Evolutionary conservation across 2,888 invertebrate genomes (phyloP).

Genomic region (Augiades crinisus): DNA sequence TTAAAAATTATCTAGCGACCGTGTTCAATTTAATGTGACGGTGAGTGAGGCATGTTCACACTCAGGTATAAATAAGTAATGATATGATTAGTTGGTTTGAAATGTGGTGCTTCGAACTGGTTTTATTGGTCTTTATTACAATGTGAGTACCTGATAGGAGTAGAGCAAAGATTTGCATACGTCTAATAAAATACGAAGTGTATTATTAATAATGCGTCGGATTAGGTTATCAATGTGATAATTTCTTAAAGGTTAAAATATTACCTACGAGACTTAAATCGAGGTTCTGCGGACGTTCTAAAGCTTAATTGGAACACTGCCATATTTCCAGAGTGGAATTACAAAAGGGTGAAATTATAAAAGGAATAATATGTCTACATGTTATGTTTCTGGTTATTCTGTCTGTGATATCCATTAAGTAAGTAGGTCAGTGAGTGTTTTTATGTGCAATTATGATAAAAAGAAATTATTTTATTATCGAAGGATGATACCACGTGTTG

Average conservation of each 20-base stretch:
- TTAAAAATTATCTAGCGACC: conserved; percentile 9
- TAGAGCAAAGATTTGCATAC: conserved; percentile 19
- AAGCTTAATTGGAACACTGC: no score
- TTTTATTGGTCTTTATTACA: conserved; percentile 19
- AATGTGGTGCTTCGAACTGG: conserved; percentile 16
- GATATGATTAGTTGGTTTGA: conserved; percentile 11
- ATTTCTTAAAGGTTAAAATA: neutral
- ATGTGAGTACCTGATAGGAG: conserved; percentile 11
- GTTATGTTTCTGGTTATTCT: no score
- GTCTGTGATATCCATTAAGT: no score
- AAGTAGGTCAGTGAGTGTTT: no score
- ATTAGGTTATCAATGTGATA: conserved; percentile 4
- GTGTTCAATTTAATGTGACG: conserved; percentile 13
- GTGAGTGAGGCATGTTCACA: conserved; percentile 20
- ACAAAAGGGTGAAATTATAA: no score
- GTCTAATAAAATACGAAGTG: conserved; percentile 22
- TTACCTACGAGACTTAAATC: no score
- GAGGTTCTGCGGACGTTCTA: no score
- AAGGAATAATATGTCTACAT: no score
- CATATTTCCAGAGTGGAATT: no score
- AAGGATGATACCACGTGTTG: no score
- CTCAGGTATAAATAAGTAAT: conserved; percentile 17
- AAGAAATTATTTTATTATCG: no score
- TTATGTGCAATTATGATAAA: no score
- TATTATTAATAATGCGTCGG: conserved; percentile 12